phyloP scores from a whole-genome alignment of 2,888 invertebrate species.

The Junonia oenone region DNA sequence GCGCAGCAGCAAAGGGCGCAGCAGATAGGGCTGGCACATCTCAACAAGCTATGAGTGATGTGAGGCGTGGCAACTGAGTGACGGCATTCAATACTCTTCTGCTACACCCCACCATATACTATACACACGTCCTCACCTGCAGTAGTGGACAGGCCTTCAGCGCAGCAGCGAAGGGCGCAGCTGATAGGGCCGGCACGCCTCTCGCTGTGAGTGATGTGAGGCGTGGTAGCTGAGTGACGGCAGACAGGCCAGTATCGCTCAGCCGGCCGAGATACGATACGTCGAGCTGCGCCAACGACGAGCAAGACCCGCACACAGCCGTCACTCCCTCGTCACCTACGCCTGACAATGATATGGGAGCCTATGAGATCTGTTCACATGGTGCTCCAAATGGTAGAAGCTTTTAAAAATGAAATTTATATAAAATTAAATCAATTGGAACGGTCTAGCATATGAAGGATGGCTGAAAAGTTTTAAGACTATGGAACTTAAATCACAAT shows the following conservation, averaged over 20 bases:
- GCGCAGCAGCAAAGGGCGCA: conserved; percentile 40
- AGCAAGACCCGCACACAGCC: conserved; percentile 47
- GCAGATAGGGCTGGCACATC: conserved; percentile 49
- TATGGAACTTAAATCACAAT: too few species aligned
- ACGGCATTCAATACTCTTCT: conserved; percentile 45
- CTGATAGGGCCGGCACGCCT: conserved; percentile 47
- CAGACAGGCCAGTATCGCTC: conserved; percentile 43
- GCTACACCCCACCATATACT: conserved; percentile 51
- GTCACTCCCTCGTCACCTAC: conserved; percentile 56
- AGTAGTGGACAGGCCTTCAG: conserved; percentile 45
- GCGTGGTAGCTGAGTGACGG: conserved; percentile 36
- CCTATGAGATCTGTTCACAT: too few species aligned
- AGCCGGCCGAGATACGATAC: conserved; percentile 59
- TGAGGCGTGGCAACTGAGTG: conserved; percentile 38
- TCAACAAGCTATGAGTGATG: conserved; percentile 40
- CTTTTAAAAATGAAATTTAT: too few species aligned
- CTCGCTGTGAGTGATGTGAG: conserved; percentile 41
- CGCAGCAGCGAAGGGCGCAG: conserved; percentile 42
- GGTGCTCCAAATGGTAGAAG: too few species aligned
- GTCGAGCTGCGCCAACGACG: conserved; percentile 46
- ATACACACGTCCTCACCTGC: conserved; percentile 42
- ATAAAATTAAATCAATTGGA: too few species aligned
- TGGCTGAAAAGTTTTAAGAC: too few species aligned
- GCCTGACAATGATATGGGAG: conserved; percentile 45
- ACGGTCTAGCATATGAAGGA: too few species aligned